A percentile compares a stretch with the other conserved stretches of the same genome.
phyloP scores from a whole-genome alignment of 2,113 vertebrate species.

The Onychostoma macrolepis region DNA sequence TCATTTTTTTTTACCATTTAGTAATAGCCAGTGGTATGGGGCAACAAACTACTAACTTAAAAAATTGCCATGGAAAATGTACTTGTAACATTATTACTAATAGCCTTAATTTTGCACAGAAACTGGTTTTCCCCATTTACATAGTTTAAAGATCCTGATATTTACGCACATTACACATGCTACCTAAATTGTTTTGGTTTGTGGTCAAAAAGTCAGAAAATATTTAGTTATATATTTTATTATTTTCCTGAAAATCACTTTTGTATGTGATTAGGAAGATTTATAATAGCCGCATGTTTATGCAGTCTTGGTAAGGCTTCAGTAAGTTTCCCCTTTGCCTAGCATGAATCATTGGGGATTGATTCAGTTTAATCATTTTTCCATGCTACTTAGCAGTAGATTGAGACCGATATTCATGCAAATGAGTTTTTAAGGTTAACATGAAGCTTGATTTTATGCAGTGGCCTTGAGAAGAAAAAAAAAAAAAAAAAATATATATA shows the following conservation, averaged over 20 bases:
- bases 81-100: conserved; percentile 4
- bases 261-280: not conserved
- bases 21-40: not conserved
- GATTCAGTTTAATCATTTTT: not conserved
- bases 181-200: not conserved
- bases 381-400: not conserved
- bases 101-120: not conserved
- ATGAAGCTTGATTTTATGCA: not conserved
- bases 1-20: not conserved
- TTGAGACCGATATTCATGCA: not conserved
- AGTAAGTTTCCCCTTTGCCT: not conserved
- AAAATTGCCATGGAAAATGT: not conserved
- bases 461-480: not conserved
- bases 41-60: not conserved
- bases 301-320: not conserved
- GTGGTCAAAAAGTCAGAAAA: not conserved
- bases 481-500: too few species aligned
- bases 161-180: not conserved
- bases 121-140: not conserved
- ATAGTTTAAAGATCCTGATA: not conserved
- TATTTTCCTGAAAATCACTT: not conserved
- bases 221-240: not conserved
- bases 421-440: not conserved
- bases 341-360: conserved; percentile 14
- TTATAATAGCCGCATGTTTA: not conserved